These are phyloP conservation scores for Galbula dea DNA, from an alignment of 2,113 vertebrate genomes.

Conservation along the genomic window DNA sequence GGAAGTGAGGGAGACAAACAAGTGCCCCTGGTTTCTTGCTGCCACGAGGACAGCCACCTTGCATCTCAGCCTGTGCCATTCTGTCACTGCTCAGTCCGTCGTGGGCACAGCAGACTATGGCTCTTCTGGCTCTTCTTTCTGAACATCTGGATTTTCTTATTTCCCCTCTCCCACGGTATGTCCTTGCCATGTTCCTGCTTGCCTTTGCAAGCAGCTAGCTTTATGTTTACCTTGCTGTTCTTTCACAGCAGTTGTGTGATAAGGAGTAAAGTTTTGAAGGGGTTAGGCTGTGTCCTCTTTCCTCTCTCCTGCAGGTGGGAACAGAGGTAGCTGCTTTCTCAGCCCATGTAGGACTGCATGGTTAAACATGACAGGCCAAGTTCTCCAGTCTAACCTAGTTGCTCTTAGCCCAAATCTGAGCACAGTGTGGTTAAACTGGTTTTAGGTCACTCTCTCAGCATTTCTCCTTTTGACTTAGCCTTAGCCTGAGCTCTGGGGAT, in stretches of 20 bases:
- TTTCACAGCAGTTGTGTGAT: background rate
- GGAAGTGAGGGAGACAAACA: background rate
- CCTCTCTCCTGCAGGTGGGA: accelerated
- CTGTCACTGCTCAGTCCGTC: background rate
- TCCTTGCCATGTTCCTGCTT: background rate
- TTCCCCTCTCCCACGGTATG: accelerated
- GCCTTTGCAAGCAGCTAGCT: background rate
- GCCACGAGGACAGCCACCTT: background rate
- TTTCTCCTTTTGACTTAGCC: background rate
- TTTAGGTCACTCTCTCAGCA: background rate
- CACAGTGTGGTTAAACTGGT: background rate
- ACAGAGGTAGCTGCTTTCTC: background rate
- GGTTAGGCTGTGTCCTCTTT: background rate
- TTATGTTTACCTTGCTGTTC: background rate
- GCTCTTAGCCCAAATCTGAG: background rate
- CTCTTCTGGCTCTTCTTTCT: background rate
- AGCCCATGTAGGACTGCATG: accelerated
- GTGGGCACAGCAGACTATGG: background rate
- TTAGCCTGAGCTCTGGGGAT: background rate
- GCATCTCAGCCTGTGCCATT: background rate
- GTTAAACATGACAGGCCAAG: background rate
- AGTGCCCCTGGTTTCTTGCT: background rate
- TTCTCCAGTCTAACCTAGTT: background rate
- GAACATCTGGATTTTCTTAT: background rate
- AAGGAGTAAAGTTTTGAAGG: background rate